Conservation (phyloP, 1,140 invertebrate species). For the Drosophila auraria region DNA sequence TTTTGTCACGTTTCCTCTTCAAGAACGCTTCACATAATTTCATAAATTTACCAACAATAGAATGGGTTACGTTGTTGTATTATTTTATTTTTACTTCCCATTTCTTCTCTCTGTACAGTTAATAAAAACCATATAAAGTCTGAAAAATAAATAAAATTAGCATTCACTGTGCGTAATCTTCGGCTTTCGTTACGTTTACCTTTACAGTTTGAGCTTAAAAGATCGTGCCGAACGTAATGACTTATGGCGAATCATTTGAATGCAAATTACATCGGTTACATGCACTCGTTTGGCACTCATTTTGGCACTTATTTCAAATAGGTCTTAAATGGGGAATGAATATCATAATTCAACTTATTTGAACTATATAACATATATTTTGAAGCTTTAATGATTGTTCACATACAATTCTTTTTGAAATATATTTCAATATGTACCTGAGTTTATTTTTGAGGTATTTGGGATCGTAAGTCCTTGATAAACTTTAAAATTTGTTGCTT, state of each 20-base stretch:
- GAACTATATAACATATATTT: too few species aligned
- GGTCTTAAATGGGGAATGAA: too few species aligned
- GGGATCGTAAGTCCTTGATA: too few species aligned
- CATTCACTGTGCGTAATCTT: constrained; percentile 11
- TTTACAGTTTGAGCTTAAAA: constrained; percentile 13
- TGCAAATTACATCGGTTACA: constrained; percentile 31
- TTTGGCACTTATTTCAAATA: neutral
- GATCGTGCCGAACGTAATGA: constrained; percentile 19
- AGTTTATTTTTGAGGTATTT: too few species aligned
- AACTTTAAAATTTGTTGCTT: too few species aligned
- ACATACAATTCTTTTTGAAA: too few species aligned
- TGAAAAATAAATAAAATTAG: constrained; percentile 1
- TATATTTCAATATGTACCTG: too few species aligned
- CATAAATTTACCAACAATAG: neutral
- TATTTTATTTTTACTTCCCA: neutral
- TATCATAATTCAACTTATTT: neutral
- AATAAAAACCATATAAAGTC: neutral
- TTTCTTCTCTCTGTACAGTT: neutral
- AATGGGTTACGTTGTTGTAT: neutral
- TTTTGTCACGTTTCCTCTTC: neutral
- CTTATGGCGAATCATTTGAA: constrained; percentile 28
- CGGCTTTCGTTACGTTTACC: constrained; percentile 18
- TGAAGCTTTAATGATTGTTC: too few species aligned
- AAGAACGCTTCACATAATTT: too few species aligned
- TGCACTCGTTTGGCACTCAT: constrained; percentile 10